Percentiles rank a stretch among this genome's conserved stretches.
Evolutionary conservation across 2,113 vertebrate species (phyloP).

Genomic region (Pseudopodoces humilis): DNA sequence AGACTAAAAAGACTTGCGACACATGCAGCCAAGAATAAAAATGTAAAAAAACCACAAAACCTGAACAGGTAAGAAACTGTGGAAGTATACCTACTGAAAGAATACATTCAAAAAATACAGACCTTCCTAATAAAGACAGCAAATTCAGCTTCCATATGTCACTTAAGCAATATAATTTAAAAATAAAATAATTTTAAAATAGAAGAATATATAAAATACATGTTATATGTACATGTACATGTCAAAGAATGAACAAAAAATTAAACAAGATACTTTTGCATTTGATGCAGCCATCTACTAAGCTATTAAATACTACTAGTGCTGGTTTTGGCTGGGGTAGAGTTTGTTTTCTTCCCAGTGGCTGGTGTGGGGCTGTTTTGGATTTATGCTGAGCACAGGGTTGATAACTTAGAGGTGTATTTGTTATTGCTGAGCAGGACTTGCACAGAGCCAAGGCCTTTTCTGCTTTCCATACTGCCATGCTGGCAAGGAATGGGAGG

Average conservation of each 20-base stretch:
- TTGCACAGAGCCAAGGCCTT: neutral
- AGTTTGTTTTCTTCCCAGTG: neutral
- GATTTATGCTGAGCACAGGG: neutral
- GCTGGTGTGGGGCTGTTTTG: neutral
- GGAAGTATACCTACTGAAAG: neutral
- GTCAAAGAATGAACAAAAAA: neutral
- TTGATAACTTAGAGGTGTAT: neutral
- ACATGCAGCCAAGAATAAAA: neutral
- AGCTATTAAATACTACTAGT: neutral
- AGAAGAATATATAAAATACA: neutral
- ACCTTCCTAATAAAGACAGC: neutral
- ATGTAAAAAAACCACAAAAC: neutral
- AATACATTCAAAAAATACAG: neutral
- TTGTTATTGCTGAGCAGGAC: neutral
- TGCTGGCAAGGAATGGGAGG: neutral
- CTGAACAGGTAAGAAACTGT: neutral
- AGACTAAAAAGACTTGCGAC: neutral
- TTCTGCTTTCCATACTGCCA: neutral
- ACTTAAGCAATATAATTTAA: neutral
- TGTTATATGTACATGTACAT: neutral
- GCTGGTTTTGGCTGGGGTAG: neutral
- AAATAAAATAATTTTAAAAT: neutral
- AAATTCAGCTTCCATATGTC: neutral
- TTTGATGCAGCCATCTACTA: neutral
- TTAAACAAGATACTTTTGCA: neutral